phyloP scores from a whole-genome alignment of 2,797 vertebrate species.

The Hozukius guyotensis region DNA sequence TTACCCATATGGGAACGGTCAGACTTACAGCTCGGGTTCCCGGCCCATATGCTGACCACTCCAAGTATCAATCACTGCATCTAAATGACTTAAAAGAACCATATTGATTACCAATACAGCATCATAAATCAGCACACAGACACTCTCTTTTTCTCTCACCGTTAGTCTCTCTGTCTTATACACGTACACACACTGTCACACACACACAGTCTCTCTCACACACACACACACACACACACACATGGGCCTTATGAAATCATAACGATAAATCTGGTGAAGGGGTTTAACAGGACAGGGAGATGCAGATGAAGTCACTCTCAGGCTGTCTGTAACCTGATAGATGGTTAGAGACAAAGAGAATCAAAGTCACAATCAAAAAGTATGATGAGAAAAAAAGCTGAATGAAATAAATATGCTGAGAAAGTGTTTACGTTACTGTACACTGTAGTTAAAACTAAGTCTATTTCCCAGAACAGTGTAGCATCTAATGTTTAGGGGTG shows the following conservation, averaged over 20 bases:
- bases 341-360: constrained; percentile 6
- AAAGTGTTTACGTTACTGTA: not conserved
- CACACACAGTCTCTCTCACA: not conserved
- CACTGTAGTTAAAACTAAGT: not conserved
- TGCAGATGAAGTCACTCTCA: constrained; percentile 59
- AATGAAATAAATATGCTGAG: not conserved
- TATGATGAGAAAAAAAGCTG: not conserved
- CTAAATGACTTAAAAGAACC: constrained; percentile 74
- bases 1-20: constrained; percentile 77
- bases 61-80: constrained; percentile 78
- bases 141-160: constrained; percentile 27
- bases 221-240: constrained; percentile 7
- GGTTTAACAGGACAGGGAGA: constrained; percentile 18
- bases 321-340: constrained; percentile 41
- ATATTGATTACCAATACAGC: constrained; percentile 81
- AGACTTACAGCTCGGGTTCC: constrained; percentile 68
- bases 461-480: not conserved
- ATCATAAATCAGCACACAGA: constrained; percentile 76
- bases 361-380: constrained; percentile 1
- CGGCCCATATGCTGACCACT: constrained; percentile 72
- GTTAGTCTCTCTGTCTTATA: not conserved
- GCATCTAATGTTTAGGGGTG: not conserved
- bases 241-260: constrained; percentile 23
- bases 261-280: constrained; percentile 48
- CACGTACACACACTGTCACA: not conserved